A percentile compares a stretch with the other conserved stretches of the same genome.
These are phyloP conservation scores for Copidosoma aretas DNA, from an alignment of 2,888 invertebrate species.

Conservation along the genomic window DNA sequence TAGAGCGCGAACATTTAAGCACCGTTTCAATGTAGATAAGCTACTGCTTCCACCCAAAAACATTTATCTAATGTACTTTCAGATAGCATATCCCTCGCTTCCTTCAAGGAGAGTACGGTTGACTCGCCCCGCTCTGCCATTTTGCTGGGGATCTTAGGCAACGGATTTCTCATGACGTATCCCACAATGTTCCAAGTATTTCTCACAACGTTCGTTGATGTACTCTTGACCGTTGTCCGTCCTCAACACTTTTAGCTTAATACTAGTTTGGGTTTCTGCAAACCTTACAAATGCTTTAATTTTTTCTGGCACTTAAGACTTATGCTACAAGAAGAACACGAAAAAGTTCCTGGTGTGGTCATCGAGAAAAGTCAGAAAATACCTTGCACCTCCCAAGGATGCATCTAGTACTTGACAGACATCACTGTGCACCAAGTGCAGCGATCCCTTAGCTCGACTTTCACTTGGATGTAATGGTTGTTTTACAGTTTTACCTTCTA, in stretches of 20 bases:
- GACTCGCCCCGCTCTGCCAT: neutral
- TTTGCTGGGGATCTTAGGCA: neutral
- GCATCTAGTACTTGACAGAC: neutral
- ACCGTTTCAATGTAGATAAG: no score
- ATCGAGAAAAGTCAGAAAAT: neutral
- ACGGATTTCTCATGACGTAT: neutral
- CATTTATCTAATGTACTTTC: neutral
- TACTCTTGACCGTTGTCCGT: slow-evolving; percentile 1
- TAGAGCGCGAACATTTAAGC: no score
- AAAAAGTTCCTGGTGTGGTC: no score
- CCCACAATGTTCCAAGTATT: neutral
- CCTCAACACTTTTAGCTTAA: neutral
- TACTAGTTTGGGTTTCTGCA: neutral
- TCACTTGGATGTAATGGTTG: neutral
- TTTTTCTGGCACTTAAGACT: neutral
- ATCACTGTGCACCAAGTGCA: neutral
- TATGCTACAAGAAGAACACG: neutral
- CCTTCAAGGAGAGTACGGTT: neutral
- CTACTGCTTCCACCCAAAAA: neutral
- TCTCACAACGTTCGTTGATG: neutral
- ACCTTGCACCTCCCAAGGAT: neutral
- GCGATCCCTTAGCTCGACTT: neutral
- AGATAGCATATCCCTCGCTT: neutral
- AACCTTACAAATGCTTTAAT: neutral
- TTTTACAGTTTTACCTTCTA: neutral